Evolutionary conservation across 2,888 invertebrate species (phyloP).

Genomic region (Melikaiella ostensackeni): DNA sequence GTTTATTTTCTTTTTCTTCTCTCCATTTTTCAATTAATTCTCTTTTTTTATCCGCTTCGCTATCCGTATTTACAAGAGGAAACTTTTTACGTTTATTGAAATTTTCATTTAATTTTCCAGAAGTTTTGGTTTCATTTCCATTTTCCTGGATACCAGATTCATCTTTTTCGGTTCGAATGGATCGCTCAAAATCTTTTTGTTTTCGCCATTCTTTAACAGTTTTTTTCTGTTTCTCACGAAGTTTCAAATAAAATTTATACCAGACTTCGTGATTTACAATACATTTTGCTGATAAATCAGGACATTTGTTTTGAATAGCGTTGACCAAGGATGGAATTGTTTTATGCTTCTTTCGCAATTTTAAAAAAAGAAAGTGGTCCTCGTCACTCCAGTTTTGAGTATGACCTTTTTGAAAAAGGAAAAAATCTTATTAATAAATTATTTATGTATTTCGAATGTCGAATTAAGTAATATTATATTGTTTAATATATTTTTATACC

Average conservation of each 20-base stretch:
- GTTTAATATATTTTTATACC: conserved; percentile 57
- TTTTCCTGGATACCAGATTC: conserved; percentile 23
- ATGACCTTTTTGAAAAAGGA: conserved; percentile 62
- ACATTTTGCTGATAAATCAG: conserved; percentile 70
- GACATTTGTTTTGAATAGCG: conserved; percentile 67
- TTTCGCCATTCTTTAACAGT: conserved; percentile 77
- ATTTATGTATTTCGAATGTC: too few relatives aligned
- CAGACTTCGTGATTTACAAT: conserved; percentile 78
- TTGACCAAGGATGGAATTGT: conserved; percentile 64
- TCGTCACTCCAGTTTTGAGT: conserved; percentile 70
- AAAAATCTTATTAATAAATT: not conserved
- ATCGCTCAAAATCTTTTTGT: conserved; percentile 59
- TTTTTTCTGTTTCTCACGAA: conserved; percentile 76
- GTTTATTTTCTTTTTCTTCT: conserved; percentile 62
- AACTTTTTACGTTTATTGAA: conserved; percentile 34
- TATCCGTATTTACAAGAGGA: conserved; percentile 13
- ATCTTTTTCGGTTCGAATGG: conserved; percentile 17
- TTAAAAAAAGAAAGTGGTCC: conserved; percentile 70
- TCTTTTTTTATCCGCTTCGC: conserved; percentile 52
- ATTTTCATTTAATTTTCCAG: conserved; percentile 29
- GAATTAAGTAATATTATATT: not conserved
- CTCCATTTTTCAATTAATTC: conserved; percentile 68
- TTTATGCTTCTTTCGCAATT: conserved; percentile 61
- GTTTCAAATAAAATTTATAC: conserved; percentile 77
- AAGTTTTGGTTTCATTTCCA: conserved; percentile 22